Evolutionary conservation across 1,140 invertebrate genomes (phyloP).

Genomic region (Diploscapter pachys): DNA sequence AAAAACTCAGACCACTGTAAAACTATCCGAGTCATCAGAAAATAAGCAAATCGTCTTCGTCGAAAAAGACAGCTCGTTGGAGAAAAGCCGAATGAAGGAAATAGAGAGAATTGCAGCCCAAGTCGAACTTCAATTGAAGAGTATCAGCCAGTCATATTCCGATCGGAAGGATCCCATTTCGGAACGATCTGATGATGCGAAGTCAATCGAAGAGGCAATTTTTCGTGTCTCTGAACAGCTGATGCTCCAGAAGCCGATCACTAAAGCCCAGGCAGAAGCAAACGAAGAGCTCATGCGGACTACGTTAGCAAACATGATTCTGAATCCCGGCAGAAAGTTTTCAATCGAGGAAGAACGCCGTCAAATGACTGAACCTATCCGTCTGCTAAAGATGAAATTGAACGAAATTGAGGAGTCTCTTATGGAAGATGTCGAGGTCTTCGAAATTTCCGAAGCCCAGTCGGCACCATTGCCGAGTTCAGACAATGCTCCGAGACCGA

Average conservation of each 20-base stretch:
- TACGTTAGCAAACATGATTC: conserved; percentile 50
- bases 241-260: conserved; percentile 37
- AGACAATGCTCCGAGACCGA: neutral
- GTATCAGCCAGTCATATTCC: conserved; percentile 7
- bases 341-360: conserved; percentile 33
- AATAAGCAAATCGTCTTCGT: neutral
- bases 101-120: conserved; percentile 31
- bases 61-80: conserved; percentile 5
- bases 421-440: conserved; percentile 31
- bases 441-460: conserved; percentile 1
- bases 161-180: neutral
- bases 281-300: conserved; percentile 53
- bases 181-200: conserved; percentile 29
- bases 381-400: conserved; percentile 36
- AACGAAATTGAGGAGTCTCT: conserved; percentile 33
- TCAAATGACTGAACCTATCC: conserved; percentile 43
- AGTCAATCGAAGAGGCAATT: conserved; percentile 44
- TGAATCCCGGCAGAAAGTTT: conserved; percentile 45
- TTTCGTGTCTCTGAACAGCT: conserved; percentile 44
- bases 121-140: conserved; percentile 26
- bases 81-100: conserved; percentile 18
- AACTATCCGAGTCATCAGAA: neutral
- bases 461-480: neutral
- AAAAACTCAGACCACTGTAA: neutral
- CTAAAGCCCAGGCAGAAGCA: conserved; percentile 49